A percentile compares a stretch with the other conserved stretches of the same genome.
These are phyloP conservation scores for Melinopterus prodromus DNA, from an alignment of 2,888 invertebrate genomes.

Conservation along the genomic window DNA sequence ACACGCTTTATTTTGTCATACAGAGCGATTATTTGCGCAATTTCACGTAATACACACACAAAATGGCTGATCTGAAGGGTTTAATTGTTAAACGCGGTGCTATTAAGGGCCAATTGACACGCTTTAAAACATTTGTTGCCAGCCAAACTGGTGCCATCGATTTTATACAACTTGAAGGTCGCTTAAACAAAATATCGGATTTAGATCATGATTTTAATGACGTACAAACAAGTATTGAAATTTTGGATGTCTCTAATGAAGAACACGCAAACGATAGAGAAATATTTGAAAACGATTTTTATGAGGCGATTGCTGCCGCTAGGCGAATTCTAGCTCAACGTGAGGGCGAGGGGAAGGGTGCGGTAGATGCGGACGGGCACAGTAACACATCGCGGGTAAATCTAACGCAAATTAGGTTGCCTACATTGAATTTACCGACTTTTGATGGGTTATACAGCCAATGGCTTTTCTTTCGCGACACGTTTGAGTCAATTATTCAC, in stretches of 20 bases:
- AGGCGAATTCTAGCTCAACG: not conserved
- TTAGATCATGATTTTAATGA: not conserved
- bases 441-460: conserved; percentile 26
- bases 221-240: not conserved
- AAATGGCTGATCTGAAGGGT: not conserved
- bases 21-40: not conserved
- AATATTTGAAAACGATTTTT: not conserved
- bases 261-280: not conserved
- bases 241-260: not conserved
- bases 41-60: not conserved
- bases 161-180: not conserved
- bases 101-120: conserved; percentile 4
- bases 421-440: conserved; percentile 27
- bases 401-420: conserved; percentile 24
- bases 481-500: conserved; percentile 32
- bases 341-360: not conserved
- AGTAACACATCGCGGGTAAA: not conserved
- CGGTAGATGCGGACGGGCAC: not conserved
- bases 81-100: not conserved
- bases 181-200: not conserved
- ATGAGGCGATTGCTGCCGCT: not conserved
- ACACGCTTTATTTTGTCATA: not conserved
- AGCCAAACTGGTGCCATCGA: not conserved
- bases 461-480: conserved; percentile 31
- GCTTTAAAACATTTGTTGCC: not conserved